Conservation (phyloP, 2,797 vertebrate genomes). For the Periophthalmus magnuspinnatus region DNA sequence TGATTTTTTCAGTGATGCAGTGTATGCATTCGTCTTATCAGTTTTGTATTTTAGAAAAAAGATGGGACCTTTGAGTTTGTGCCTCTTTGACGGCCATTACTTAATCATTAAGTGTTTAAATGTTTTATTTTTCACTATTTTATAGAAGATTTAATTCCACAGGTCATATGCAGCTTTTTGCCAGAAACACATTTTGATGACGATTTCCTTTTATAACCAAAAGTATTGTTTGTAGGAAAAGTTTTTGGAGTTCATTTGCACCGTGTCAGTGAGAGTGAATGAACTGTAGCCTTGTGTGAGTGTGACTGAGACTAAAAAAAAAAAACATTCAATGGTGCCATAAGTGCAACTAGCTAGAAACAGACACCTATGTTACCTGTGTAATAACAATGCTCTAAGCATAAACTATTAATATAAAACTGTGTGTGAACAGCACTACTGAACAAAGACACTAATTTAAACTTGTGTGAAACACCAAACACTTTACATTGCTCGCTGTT, state of each 20-base stretch:
- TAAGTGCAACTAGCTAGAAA: conserved; percentile 55
- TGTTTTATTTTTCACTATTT: conserved; percentile 21
- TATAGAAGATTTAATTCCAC: conserved; percentile 22
- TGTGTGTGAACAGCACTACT: conserved; percentile 72
- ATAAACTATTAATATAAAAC: conserved; percentile 42
- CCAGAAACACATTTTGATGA: conserved; percentile 33
- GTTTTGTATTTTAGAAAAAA: conserved; percentile 57
- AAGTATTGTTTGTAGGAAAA: conserved; percentile 37
- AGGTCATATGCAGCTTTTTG: conserved; percentile 34
- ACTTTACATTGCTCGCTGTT: conserved; percentile 64
- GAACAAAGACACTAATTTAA: conserved; percentile 65
- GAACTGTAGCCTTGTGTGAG: conserved; percentile 11
- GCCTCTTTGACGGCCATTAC: conserved; percentile 61
- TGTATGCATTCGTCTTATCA: conserved; percentile 60
- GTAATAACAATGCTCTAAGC: conserved; percentile 43
- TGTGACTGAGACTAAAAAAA: conserved; percentile 23
- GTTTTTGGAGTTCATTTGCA: conserved; percentile 36
- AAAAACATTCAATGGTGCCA: conserved; percentile 64
- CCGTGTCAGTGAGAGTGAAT: conserved; percentile 28
- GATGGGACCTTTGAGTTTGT: conserved; percentile 57
- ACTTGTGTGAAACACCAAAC: conserved; percentile 50
- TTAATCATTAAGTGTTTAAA: conserved; percentile 32
- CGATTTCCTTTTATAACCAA: conserved; percentile 32
- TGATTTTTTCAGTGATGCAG: conserved; percentile 58
- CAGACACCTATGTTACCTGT: conserved; percentile 40